These are phyloP conservation scores for Porites lutea DNA, from an alignment of 64 coral and sea anemone genomes.

Conservation along the genomic window DNA sequence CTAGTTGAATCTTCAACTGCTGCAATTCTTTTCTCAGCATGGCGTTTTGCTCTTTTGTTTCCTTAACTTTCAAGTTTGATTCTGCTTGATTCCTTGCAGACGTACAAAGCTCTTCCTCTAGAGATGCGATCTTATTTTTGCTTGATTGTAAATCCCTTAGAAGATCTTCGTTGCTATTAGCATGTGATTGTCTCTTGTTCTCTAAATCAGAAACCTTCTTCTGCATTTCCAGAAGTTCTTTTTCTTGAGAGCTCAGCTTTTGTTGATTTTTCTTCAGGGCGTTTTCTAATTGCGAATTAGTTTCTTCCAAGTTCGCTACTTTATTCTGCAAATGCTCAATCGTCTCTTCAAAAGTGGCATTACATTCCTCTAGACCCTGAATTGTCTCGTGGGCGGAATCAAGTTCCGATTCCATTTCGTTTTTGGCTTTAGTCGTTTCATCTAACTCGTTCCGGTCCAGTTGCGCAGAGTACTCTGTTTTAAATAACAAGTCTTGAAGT, in stretches of 20 bases:
- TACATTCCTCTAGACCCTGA: slow-evolving; percentile 1
- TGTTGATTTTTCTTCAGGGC: neutral
- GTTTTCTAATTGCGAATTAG: slow-evolving; percentile 18
- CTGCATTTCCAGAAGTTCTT: neutral
- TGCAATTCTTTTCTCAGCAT: slow-evolving; percentile 28
- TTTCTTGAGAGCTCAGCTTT: slow-evolving; percentile 5
- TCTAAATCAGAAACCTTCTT: slow-evolving; percentile 33
- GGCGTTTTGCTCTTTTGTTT: slow-evolving; percentile 13
- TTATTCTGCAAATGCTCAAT: neutral
- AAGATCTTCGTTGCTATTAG: slow-evolving; percentile 13
- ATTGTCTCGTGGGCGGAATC: neutral
- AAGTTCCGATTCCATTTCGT: slow-evolving; percentile 9
- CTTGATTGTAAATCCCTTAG: slow-evolving; percentile 11
- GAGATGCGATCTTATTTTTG: slow-evolving; percentile 8
- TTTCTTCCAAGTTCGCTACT: neutral
- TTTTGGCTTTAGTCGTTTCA: neutral
- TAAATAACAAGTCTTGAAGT: neutral
- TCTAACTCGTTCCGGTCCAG: slow-evolving; percentile 39
- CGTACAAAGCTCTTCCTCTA: slow-evolving; percentile 19
- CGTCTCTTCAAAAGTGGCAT: slow-evolving; percentile 20
- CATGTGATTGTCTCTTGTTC: neutral
- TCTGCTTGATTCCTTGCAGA: slow-evolving; percentile 31
- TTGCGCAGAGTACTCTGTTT: slow-evolving; percentile 33
- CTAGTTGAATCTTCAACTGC: neutral
- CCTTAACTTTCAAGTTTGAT: neutral